These are phyloP conservation scores for Sericinus montela DNA, from an alignment of 2,888 invertebrate species.

Conservation along the genomic window DNA sequence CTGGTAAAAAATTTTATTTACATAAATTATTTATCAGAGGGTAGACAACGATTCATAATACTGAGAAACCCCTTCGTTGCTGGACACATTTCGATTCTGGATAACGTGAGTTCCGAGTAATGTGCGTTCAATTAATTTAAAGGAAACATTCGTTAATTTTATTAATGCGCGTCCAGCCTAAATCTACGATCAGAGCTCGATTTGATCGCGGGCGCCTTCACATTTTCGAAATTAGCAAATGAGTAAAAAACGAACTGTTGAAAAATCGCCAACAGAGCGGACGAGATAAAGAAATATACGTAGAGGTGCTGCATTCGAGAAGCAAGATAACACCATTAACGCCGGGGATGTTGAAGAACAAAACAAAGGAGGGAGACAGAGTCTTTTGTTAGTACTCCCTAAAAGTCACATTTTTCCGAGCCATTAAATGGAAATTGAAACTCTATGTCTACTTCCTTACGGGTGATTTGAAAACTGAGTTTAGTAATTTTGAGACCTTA, in stretches of 20 bases:
- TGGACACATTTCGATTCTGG: constrained; percentile 52
- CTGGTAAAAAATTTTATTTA: neutral
- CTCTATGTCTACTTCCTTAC: constrained; percentile 15
- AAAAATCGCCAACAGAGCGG: constrained; percentile 67
- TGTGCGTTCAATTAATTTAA: constrained; percentile 72
- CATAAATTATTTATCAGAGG: neutral
- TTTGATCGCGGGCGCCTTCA: constrained; percentile 70
- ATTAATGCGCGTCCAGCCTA: constrained; percentile 65
- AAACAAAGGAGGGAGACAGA: constrained; percentile 66
- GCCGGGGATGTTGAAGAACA: constrained; percentile 65
- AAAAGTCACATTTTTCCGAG: constrained; percentile 15
- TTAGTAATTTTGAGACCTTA: constrained; percentile 20
- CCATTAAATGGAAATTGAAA: constrained; percentile 16
- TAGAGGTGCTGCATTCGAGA: constrained; percentile 76
- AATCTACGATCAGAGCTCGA: constrained; percentile 69
- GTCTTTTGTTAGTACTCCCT: constrained; percentile 20
- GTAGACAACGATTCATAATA: constrained; percentile 19
- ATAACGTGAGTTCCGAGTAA: constrained; percentile 61
- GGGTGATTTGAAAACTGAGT: constrained; percentile 14
- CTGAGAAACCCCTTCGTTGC: constrained; percentile 37
- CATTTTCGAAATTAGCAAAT: constrained; percentile 79
- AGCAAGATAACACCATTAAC: constrained; percentile 78
- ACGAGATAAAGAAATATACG: constrained; percentile 79
- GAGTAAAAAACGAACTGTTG: constrained; percentile 64
- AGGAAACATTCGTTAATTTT: constrained; percentile 74